Evolutionary conservation across 2,797 vertebrate species (phyloP), one percentile per base, ranked within the genome.

Genomic region (Muraenolepis orangiensis): DNA sequence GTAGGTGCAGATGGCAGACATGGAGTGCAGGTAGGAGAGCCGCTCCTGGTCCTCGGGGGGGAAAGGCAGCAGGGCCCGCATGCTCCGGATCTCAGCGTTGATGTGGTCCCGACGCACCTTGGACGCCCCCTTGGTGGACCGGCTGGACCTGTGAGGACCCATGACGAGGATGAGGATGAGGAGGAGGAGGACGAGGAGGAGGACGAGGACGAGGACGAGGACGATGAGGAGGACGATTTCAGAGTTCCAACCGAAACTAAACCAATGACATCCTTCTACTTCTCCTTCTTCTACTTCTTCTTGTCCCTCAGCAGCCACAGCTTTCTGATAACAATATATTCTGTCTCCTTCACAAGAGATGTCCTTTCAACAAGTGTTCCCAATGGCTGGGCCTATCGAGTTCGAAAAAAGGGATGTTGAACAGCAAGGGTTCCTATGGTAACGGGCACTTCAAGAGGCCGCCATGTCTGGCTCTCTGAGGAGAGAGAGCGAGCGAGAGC

Each of bases 41-140:
- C 93, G 92, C 75, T 95, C 94, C 78, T 93, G 94, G 46, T 96
- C 94, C 71, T 84, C 89, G 0, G 74, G 46, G 0, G 80, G 76
- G 79, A 96, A 90, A 80, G 96, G 96, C 74, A 97, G 75, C 78
- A 97, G 92, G 6, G 92, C 81, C 0, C 94, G 93, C 92, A 97
- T 91, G 0, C 83, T 92, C 84, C 92, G 91, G 88, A 97, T 94
- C 89, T 97, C 96, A 0, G 38, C 76, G 0, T 96, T 96, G 85
- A 97, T 96, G 81, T 94, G 94, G 86, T 96, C 96, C 31, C 95
- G 89, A 0, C 95, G 89, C 31, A 95, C 95, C 89, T 97, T 97
- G 29, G 96, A 97, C 0, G 96, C 96, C 3, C 94, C 93, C 86
- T 96, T 97, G 57, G 96, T 97, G 67, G 95, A 96, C 88, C 96